Conservation (phyloP, 2,888 invertebrate species). For the Osmoderma eremita region DNA sequence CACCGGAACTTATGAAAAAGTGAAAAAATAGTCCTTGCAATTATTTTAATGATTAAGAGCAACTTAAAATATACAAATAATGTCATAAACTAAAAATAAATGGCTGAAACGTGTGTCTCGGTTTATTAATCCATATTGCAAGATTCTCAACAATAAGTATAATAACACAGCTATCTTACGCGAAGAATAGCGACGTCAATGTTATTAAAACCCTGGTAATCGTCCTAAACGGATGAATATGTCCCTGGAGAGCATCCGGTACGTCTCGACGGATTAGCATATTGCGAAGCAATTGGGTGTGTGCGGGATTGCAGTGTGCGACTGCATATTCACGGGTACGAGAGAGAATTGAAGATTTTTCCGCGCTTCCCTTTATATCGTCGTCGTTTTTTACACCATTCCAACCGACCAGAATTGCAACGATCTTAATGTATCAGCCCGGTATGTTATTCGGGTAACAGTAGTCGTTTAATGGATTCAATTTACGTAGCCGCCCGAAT, state of each 20-base stretch:
- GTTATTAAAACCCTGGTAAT: no score
- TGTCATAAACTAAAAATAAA: no score
- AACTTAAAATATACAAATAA: no score
- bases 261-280: conserved; percentile 54
- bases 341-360: conserved; percentile 14
- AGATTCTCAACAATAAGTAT: no score
- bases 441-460: conserved; percentile 3
- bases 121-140: no score
- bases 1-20: no score
- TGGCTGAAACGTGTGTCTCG: no score
- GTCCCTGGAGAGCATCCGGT: conserved; percentile 48
- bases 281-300: conserved; percentile 40
- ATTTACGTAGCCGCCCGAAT: no score
- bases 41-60: no score
- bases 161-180: no score
- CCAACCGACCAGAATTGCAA: conserved; percentile 7
- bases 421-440: conserved; percentile 5
- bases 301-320: conserved; percentile 3
- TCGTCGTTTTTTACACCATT: conserved; percentile 14
- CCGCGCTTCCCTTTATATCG: conserved; percentile 18
- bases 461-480: background rate
- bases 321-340: background rate
- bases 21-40: no score
- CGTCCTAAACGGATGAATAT: conserved; percentile 50
- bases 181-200: no score